Evolutionary conservation across 23 tunicate species (phyloP).

Genomic region (Oikopleura dioica): DNA sequence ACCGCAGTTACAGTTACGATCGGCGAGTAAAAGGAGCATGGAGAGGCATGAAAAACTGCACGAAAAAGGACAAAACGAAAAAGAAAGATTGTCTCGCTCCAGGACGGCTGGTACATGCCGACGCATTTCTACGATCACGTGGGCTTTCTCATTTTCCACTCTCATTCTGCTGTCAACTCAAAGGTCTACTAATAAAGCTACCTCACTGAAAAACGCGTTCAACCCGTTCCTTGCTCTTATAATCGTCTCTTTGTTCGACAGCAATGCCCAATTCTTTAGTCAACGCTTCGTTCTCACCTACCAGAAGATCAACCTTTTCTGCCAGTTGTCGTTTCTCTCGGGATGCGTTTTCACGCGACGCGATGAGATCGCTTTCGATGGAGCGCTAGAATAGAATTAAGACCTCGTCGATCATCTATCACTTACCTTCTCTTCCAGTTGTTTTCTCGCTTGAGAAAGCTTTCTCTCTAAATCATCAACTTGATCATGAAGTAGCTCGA

Average conservation of each 20-base stretch:
- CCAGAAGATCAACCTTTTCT: neutral
- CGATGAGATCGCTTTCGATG: neutral
- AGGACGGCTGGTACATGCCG: no score
- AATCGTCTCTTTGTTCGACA: neutral
- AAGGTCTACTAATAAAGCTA: no score
- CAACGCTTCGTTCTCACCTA: neutral
- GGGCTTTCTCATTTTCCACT: no score
- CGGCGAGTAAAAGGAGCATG: no score
- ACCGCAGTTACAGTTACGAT: no score
- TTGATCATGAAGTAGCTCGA: constrained; percentile 1
- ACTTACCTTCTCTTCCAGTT: neutral
- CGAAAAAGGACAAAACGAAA: no score
- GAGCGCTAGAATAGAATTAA: neutral
- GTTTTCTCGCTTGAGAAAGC: neutral
- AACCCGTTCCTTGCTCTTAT: no score
- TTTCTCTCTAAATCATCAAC: neutral
- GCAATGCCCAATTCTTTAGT: neutral
- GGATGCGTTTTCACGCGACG: neutral
- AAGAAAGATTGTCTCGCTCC: no score
- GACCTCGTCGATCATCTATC: neutral
- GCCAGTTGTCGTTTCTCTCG: neutral
- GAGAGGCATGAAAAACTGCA: no score
- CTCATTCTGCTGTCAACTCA: no score
- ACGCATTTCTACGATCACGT: no score
- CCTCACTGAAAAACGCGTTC: no score